Evolutionary conservation across 1,140 invertebrate genomes (phyloP).

Genomic region (Aporrectodea caliginosa): DNA sequence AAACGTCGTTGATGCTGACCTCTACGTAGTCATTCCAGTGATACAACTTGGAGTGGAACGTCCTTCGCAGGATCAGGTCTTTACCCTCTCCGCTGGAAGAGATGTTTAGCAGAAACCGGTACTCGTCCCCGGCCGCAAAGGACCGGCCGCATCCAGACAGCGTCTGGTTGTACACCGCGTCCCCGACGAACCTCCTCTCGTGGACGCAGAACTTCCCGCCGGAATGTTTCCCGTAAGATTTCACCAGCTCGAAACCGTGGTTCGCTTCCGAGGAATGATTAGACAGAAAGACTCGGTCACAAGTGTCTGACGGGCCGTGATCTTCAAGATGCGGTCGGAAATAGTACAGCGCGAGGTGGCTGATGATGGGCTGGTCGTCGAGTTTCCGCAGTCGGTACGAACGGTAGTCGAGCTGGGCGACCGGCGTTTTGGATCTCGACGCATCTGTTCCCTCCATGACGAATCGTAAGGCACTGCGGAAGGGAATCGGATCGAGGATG

Average conservation of each 20-base stretch:
- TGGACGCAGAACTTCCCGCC: background rate
- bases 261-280: background rate
- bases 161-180: background rate
- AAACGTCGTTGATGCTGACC: slow-evolving; percentile 12
- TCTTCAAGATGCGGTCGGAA: background rate
- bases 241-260: slow-evolving; percentile 19
- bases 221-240: background rate
- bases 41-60: slow-evolving; percentile 10
- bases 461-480: slow-evolving; percentile 26
- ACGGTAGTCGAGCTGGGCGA: background rate
- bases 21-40: slow-evolving; percentile 26
- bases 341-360: slow-evolving; percentile 27
- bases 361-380: background rate
- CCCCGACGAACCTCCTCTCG: background rate
- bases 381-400: slow-evolving; percentile 4
- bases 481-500: slow-evolving; percentile 28
- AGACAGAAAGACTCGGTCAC: slow-evolving; percentile 18
- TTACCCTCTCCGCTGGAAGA: background rate
- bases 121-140: background rate
- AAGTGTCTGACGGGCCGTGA: background rate
- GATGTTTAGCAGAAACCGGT: background rate
- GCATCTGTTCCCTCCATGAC: slow-evolving; percentile 31
- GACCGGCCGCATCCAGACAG: background rate
- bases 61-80: slow-evolving; percentile 16
- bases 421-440: background rate